Evolutionary conservation across 2,888 invertebrate species (phyloP).

Genomic region (Cactoblastis cactorum): DNA sequence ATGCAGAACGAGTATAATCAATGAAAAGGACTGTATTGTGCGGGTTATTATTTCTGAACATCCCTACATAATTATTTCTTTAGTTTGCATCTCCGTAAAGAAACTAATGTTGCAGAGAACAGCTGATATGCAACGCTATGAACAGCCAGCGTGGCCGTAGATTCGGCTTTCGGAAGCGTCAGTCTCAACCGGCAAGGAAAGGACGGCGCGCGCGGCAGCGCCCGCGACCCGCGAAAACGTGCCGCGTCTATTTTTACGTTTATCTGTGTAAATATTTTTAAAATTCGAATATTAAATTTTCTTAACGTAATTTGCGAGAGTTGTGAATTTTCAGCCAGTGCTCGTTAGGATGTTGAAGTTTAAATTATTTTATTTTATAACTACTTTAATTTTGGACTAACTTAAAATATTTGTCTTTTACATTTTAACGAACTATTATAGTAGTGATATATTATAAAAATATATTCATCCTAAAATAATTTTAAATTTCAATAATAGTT

Average conservation of each 20-base stretch:
- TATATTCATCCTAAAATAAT: too few species aligned
- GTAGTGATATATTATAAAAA: too few species aligned
- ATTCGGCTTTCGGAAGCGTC: slow-evolving; percentile 8
- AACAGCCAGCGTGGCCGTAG: not conserved
- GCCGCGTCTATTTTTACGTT: not conserved
- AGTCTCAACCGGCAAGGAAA: slow-evolving; percentile 7
- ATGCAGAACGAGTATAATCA: too few species aligned
- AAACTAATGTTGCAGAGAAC: not conserved
- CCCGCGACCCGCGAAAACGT: slow-evolving; percentile 4
- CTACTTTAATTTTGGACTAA: not conserved
- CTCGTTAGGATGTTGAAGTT: not conserved
- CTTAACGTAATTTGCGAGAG: not conserved
- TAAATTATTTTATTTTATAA: too few species aligned
- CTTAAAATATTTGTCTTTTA: too few species aligned
- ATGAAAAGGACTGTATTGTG: too few species aligned
- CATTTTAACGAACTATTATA: too few species aligned
- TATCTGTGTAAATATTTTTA: slow-evolving; percentile 8
- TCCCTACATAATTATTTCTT: too few species aligned
- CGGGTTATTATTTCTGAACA: too few species aligned
- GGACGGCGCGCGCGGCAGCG: slow-evolving; percentile 4
- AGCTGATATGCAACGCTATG: slow-evolving; percentile 7
- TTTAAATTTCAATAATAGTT: too few species aligned
- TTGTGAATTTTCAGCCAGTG: not conserved
- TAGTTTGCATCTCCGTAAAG: too few species aligned
- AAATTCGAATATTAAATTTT: not conserved